A percentile compares a stretch with the other conserved stretches of the same genome.
Evolutionary conservation across 2,888 invertebrate genomes (phyloP).

Genomic region (Melieria picta): DNA sequence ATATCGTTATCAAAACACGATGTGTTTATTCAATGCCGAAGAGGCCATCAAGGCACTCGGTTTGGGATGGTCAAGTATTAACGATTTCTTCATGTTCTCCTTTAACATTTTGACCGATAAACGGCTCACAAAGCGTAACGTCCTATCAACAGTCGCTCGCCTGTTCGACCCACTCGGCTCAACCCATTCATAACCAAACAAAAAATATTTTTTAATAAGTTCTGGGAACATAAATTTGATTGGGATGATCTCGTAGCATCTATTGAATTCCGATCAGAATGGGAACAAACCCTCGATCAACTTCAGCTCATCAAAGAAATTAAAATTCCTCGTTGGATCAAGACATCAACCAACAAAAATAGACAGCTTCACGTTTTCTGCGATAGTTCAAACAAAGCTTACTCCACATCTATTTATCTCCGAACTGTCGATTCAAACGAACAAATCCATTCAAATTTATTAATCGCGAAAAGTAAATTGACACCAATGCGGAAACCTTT

Average conservation of each 20-base stretch:
- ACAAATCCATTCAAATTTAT: conserved; percentile 10
- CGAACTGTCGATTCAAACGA: conserved; percentile 18
- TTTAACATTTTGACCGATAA: neutral
- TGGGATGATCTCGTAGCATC: conserved; percentile 17
- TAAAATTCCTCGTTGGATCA: conserved; percentile 20
- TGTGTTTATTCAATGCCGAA: conserved; percentile 14
- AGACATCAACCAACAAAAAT: conserved; percentile 6
- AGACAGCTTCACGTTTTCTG: conserved; percentile 21
- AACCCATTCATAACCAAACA: conserved; percentile 5
- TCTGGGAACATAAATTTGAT: neutral
- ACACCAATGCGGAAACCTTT: conserved; percentile 21
- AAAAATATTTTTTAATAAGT: neutral
- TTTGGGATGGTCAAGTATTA: conserved; percentile 11
- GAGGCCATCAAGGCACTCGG: neutral
- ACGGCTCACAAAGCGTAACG: conserved; percentile 9
- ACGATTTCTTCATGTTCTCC: neutral
- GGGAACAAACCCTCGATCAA: conserved; percentile 10
- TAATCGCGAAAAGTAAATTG: conserved; percentile 15
- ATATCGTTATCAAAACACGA: conserved; percentile 1
- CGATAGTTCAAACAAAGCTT: conserved; percentile 24
- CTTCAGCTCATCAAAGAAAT: conserved; percentile 25
- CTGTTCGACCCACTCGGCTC: conserved; percentile 20
- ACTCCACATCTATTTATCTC: conserved; percentile 21
- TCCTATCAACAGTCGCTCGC: conserved; percentile 21
- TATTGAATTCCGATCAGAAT: neutral